Percentiles rank a stretch among this genome's conserved stretches.
These are phyloP conservation scores for Vanessa atalanta DNA, from an alignment of 1,140 invertebrate genomes.

Conservation along the genomic window DNA sequence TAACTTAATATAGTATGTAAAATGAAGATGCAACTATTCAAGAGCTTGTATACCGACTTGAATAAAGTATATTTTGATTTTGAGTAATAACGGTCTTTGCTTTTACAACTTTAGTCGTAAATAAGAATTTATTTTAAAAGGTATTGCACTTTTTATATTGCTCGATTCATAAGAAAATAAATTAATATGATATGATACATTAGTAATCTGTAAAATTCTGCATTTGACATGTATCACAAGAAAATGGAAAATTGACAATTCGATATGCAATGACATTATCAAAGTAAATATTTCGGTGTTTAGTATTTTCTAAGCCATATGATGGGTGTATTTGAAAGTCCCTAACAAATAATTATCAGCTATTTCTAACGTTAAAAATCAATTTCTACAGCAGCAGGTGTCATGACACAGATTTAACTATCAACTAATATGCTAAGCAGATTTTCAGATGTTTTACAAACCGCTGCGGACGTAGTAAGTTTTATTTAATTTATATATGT, in stretches of 20 bases:
- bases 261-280: slow-evolving; percentile 17
- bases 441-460: slow-evolving; percentile 78
- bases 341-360: slow-evolving; percentile 4
- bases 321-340: slow-evolving; percentile 19
- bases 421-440: slow-evolving; percentile 71
- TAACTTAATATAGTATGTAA: too few relatives aligned
- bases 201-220: background rate
- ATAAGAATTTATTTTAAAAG: too few relatives aligned
- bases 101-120: too few relatives aligned
- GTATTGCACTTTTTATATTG: too few relatives aligned
- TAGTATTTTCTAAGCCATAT: slow-evolving; percentile 10
- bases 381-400: background rate
- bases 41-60: too few relatives aligned
- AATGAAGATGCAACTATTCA: too few relatives aligned
- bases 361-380: background rate
- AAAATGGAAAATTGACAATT: slow-evolving; percentile 24
- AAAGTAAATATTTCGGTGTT: slow-evolving; percentile 28
- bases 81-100: too few relatives aligned
- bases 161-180: background rate
- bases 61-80: too few relatives aligned
- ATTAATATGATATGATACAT: background rate
- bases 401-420: slow-evolving; percentile 22
- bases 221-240: slow-evolving; percentile 8
- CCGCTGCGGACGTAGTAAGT: slow-evolving; percentile 79
- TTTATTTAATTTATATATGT: background rate